Conservation (phyloP, 2,888 invertebrate genomes). For the Ophion ellenae region DNA sequence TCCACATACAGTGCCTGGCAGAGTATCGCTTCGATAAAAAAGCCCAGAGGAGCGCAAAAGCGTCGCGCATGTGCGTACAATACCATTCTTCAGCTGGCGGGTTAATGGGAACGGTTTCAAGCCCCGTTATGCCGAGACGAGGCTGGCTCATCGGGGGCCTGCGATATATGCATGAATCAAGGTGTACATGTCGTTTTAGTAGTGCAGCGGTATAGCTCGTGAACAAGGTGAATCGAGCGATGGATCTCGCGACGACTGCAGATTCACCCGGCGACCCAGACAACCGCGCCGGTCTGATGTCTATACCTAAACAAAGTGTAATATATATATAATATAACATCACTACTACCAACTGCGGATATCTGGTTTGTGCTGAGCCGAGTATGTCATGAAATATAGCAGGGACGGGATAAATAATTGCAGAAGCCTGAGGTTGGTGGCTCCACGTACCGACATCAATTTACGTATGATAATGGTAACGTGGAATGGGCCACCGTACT, state of each 20-base stretch:
- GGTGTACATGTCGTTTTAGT: slow-evolving; percentile 45
- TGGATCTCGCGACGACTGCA: slow-evolving; percentile 44
- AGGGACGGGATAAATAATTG: slow-evolving; percentile 70
- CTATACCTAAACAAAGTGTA: slow-evolving; percentile 56
- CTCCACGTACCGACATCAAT: slow-evolving; percentile 69
- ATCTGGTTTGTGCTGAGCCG: slow-evolving; percentile 18
- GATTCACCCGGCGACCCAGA: slow-evolving; percentile 48
- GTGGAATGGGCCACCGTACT: slow-evolving; percentile 44
- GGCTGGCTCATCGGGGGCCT: slow-evolving; percentile 35
- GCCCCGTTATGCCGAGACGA: slow-evolving; percentile 74
- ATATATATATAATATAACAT: slow-evolving; percentile 55
- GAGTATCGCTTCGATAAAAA: slow-evolving; percentile 71
- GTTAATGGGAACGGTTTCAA: slow-evolving; percentile 82
- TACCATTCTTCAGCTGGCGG: slow-evolving; percentile 73
- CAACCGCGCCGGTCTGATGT: slow-evolving; percentile 16
- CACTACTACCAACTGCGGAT: slow-evolving; percentile 10
- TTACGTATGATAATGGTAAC: slow-evolving; percentile 71
- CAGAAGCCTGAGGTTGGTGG: slow-evolving; percentile 56
- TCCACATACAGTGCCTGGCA: slow-evolving; percentile 2
- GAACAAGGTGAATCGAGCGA: slow-evolving; percentile 54
- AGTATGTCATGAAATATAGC: slow-evolving; percentile 60
- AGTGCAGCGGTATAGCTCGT: slow-evolving; percentile 33
- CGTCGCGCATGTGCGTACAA: slow-evolving; percentile 26
- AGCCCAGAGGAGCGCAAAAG: slow-evolving; percentile 71
- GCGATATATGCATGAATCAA: slow-evolving; percentile 4